Conservation (phyloP, 2,113 vertebrate species). For the Hemiscyllium ocellatum region DNA sequence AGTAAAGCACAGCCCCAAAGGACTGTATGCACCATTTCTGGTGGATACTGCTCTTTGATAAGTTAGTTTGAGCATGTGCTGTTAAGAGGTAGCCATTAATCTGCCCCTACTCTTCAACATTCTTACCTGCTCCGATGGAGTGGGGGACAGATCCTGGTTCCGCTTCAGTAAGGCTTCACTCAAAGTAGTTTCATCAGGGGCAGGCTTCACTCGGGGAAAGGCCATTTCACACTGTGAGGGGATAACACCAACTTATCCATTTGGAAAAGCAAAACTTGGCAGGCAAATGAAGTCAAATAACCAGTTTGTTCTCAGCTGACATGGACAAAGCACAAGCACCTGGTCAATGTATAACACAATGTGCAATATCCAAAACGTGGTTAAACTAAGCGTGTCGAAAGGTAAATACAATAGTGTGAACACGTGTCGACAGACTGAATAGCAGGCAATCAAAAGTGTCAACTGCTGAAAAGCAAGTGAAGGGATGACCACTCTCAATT, state of each 20-base stretch:
- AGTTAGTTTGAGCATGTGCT: neutral
- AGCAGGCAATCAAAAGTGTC: too few relatives aligned
- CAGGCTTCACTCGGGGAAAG: constrained; percentile 86
- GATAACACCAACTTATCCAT: neutral
- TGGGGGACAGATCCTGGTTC: constrained; percentile 90
- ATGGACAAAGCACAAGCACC: neutral
- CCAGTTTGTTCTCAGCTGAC: rapidly evolving
- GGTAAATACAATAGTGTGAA: too few relatives aligned
- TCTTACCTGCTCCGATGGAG: constrained; percentile 78
- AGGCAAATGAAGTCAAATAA: rapidly evolving
- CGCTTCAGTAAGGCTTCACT: constrained; percentile 87
- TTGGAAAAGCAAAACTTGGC: neutral
- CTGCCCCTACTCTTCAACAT: neutral
- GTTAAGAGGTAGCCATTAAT: neutral
- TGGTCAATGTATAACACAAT: neutral
- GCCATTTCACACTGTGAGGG: constrained; percentile 85
- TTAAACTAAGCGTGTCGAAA: too few relatives aligned
- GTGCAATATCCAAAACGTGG: neutral
- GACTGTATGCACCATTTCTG: neutral
- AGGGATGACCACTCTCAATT: too few relatives aligned
- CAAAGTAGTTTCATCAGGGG: constrained; percentile 76
- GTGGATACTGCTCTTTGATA: neutral
- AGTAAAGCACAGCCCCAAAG: neutral
- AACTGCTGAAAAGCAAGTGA: too few relatives aligned
- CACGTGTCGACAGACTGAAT: too few relatives aligned